Conservation (phyloP, 64 coral and sea anemone genomes). For the Montipora foliosa region DNA sequence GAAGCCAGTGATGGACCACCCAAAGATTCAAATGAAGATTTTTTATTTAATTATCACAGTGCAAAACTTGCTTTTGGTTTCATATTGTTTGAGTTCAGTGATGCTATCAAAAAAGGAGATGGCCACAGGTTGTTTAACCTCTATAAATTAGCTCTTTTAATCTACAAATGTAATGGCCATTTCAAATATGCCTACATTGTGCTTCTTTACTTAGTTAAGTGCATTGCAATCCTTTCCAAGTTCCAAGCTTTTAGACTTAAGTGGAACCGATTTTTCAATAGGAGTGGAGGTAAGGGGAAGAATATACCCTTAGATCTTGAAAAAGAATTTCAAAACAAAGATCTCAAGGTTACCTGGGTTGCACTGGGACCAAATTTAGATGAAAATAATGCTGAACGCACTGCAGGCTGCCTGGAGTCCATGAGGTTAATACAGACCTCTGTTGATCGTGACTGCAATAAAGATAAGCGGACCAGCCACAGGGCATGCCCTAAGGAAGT, state of each 20-base stretch:
- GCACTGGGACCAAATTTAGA: neutral
- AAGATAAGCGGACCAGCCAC: neutral
- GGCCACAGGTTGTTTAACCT: neutral
- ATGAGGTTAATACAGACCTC: neutral
- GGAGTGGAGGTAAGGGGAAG: neutral
- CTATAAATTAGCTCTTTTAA: neutral
- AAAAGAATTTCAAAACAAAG: neutral
- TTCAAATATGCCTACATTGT: conserved; percentile 4
- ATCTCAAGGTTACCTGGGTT: neutral
- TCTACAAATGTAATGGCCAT: neutral
- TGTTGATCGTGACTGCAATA: conserved; percentile 2
- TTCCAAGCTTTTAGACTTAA: neutral
- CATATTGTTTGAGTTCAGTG: too few species aligned
- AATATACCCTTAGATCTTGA: conserved; percentile 11
- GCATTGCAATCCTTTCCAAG: neutral
- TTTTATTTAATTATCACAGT: too few species aligned
- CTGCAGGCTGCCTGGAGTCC: neutral
- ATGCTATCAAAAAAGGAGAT: conserved; percentile 12
- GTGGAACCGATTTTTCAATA: neutral
- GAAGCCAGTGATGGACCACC: too few species aligned
- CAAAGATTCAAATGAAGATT: too few species aligned
- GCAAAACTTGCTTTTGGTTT: too few species aligned
- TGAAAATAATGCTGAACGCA: neutral
- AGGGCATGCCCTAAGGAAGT: neutral
- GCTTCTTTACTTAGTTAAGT: neutral